Conservation (phyloP, 1,140 invertebrate genomes). For the Drosophila oshimai region DNA sequence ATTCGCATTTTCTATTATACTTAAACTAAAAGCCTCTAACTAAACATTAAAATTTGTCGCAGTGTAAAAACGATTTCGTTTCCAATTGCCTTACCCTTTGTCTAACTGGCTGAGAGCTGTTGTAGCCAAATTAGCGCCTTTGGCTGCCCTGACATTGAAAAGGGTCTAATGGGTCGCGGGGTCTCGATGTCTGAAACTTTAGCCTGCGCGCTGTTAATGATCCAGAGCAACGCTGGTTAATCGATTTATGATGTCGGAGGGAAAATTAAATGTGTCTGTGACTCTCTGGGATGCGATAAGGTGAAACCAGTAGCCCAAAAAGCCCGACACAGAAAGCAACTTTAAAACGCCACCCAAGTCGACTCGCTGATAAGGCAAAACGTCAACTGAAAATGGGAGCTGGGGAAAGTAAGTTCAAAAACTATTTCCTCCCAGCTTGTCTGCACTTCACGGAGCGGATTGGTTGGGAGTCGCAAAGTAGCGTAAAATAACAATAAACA, state of each 20-base stretch:
- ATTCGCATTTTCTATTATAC: too few species aligned
- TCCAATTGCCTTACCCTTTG: neutral
- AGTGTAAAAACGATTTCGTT: neutral
- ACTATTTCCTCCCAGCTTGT: conserved; percentile 37
- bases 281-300: conserved; percentile 44
- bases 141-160: conserved; percentile 56
- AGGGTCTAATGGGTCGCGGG: conserved; percentile 71
- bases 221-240: conserved; percentile 55
- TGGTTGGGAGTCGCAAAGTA: conserved; percentile 39
- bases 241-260: conserved; percentile 74
- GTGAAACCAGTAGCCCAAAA: conserved; percentile 50
- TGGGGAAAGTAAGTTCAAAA: conserved; percentile 26
- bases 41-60: neutral
- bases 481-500: conserved; percentile 79
- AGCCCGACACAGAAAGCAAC: conserved; percentile 22
- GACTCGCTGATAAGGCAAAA: conserved; percentile 27
- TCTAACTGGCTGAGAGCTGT: conserved; percentile 14
- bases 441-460: neutral
- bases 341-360: conserved; percentile 67
- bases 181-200: conserved; percentile 61
- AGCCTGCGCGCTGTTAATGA: conserved; percentile 63
- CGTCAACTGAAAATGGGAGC: neutral
- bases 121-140: conserved; percentile 71
- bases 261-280: conserved; percentile 62
- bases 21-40: neutral